These are phyloP conservation scores for Hoplostethus atlanticus DNA, from an alignment of 2,797 vertebrate species.

Conservation along the genomic window DNA sequence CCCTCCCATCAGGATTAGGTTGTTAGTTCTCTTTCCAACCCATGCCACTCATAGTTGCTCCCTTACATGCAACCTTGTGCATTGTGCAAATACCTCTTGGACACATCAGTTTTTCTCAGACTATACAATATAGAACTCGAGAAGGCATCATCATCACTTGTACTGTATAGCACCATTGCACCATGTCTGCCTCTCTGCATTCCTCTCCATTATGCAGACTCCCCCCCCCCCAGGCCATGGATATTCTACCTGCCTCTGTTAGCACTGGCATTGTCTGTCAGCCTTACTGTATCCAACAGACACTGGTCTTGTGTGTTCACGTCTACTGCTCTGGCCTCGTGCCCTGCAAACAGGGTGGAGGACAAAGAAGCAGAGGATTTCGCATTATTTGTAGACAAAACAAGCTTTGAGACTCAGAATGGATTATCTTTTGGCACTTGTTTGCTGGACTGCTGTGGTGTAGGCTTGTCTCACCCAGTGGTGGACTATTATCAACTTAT, in stretches of 20 bases:
- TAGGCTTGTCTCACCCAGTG: constrained; percentile 47
- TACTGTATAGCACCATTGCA: constrained; percentile 1
- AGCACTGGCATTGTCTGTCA: constrained; percentile 51
- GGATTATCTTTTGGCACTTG: constrained; percentile 58
- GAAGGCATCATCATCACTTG: neutral
- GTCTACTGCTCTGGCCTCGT: constrained; percentile 62
- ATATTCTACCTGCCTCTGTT: constrained; percentile 61
- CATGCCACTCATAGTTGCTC: neutral
- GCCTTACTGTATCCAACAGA: constrained; percentile 50
- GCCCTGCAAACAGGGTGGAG: constrained; percentile 56
- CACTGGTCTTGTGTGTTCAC: constrained; percentile 66
- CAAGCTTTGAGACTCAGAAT: constrained; percentile 68
- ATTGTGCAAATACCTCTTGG: constrained; percentile 27
- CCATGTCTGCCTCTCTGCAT: constrained; percentile 22
- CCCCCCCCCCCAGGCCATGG: constrained; percentile 48
- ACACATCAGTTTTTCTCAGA: neutral
- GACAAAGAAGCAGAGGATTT: constrained; percentile 69
- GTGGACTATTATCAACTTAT: constrained; percentile 39
- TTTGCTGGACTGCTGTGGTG: constrained; percentile 39
- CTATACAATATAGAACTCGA: neutral
- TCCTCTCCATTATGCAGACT: constrained; percentile 37
- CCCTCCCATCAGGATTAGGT: constrained; percentile 27
- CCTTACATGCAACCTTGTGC: neutral
- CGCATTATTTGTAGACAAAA: constrained; percentile 79
- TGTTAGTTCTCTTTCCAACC: constrained; percentile 35